Conservation (phyloP, 2,113 vertebrate species). For the Heteronetta atricapilla region DNA sequence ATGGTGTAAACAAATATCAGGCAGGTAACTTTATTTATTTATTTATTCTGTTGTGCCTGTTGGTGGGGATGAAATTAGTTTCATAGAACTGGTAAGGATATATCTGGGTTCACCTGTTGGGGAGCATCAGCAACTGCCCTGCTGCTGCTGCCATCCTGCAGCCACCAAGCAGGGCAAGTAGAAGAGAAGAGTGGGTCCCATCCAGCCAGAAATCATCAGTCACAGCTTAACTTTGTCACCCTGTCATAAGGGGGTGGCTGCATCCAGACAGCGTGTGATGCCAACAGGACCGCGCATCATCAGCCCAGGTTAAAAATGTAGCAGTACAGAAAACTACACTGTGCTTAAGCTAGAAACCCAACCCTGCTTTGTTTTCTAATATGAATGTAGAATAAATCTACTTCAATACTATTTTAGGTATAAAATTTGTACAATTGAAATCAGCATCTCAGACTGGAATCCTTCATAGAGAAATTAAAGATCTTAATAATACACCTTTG, state of each 20-base stretch:
- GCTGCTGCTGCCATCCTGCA: neutral
- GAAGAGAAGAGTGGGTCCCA: neutral
- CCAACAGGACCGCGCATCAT: neutral
- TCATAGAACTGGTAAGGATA: neutral
- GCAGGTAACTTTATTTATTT: neutral
- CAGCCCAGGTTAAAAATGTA: neutral
- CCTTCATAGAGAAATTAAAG: neutral
- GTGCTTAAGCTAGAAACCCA: neutral
- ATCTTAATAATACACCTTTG: neutral
- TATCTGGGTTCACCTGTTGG: neutral
- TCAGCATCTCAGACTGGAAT: neutral
- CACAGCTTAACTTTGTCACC: neutral
- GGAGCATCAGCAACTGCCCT: neutral
- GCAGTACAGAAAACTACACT: neutral
- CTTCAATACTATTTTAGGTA: neutral
- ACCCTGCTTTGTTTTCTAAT: neutral
- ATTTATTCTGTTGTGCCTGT: neutral
- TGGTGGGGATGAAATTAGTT: neutral
- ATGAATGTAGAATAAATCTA: neutral
- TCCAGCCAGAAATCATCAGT: neutral
- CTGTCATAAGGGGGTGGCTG: neutral
- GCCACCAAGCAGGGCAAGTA: neutral
- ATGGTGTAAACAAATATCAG: neutral
- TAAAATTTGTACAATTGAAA: neutral
- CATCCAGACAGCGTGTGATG: neutral